Percentiles rank a stretch among this genome's conserved stretches.
Evolutionary conservation across 1,140 invertebrate species (phyloP).

Genomic region (Drosophila arawakana): DNA sequence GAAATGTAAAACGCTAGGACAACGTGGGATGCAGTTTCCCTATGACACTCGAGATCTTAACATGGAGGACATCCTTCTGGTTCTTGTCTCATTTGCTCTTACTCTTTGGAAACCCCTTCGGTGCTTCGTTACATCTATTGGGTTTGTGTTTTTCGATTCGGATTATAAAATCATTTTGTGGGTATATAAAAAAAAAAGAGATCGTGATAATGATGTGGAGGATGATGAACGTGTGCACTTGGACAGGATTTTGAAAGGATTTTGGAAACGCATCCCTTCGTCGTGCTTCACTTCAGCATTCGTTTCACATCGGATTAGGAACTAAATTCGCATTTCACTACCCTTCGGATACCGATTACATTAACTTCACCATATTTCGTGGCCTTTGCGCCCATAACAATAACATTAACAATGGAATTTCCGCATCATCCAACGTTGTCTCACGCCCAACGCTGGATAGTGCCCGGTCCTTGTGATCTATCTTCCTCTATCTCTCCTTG

Average conservation of each 20-base stretch:
- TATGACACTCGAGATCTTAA: conserved; percentile 39
- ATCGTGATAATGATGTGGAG: conserved; percentile 24
- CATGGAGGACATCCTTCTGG: conserved; percentile 37
- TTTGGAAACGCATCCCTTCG: conserved; percentile 63
- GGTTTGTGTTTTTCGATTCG: conserved; percentile 43
- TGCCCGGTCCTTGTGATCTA: conserved; percentile 63
- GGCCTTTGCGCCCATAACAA: conserved; percentile 63
- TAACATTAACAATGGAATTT: conserved; percentile 57
- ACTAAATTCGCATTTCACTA: conserved; percentile 41
- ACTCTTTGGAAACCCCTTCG: conserved; percentile 36
- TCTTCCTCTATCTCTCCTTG: conserved; percentile 63
- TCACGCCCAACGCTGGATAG: conserved; percentile 71
- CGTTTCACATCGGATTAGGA: conserved; percentile 66
- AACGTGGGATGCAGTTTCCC: conserved; percentile 70
- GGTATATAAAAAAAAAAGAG: conserved; percentile 10
- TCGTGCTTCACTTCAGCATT: conserved; percentile 58
- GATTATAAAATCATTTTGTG: conserved; percentile 43
- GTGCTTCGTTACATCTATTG: conserved; percentile 35
- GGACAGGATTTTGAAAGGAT: conserved; percentile 65
- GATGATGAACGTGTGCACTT: conserved; percentile 48
- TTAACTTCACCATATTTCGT: conserved; percentile 60
- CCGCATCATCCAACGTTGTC: conserved; percentile 68
- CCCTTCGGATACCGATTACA: conserved; percentile 54
- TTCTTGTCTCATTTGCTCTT: conserved; percentile 44
- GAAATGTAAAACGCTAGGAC: conserved; percentile 52